Conservation (phyloP, 2,113 vertebrate species). For the Onychostruthus taczanowskii region DNA sequence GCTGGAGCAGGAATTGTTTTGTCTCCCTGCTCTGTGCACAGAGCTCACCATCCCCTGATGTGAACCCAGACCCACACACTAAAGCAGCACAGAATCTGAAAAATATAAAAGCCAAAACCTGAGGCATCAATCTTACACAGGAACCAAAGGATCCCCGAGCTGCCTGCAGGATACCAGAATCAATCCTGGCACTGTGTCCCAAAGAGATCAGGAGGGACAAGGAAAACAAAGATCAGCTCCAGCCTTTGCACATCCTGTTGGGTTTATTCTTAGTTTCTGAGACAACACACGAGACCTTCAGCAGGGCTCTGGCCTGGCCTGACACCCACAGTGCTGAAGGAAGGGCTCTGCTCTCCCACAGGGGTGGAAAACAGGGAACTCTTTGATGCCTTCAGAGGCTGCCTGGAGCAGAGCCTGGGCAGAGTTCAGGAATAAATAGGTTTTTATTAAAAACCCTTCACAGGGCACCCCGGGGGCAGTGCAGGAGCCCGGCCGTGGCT, state of each 20-base stretch:
- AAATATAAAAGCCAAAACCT: background rate
- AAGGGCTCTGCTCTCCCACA: background rate
- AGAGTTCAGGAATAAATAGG: background rate
- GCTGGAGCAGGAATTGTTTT: background rate
- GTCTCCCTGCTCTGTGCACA: background rate
- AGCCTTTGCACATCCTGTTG: background rate
- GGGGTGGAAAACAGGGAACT: background rate
- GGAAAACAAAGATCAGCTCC: background rate
- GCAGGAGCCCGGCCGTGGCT: background rate
- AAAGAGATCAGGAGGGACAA: background rate
- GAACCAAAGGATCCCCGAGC: background rate
- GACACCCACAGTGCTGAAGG: background rate
- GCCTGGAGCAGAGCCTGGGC: background rate
- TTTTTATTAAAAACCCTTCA: background rate
- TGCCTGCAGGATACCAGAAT: background rate
- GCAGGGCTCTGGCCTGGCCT: background rate
- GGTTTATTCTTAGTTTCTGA: background rate
- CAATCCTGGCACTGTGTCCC: background rate
- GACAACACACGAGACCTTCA: background rate
- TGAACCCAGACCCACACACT: background rate
- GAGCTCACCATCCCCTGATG: accelerated
- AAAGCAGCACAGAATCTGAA: background rate
- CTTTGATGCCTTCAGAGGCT: background rate
- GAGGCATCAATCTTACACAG: background rate
- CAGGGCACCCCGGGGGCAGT: background rate